phyloP scores from a whole-genome alignment of 2,797 vertebrate species.

The Hydrolagus colliei region DNA sequence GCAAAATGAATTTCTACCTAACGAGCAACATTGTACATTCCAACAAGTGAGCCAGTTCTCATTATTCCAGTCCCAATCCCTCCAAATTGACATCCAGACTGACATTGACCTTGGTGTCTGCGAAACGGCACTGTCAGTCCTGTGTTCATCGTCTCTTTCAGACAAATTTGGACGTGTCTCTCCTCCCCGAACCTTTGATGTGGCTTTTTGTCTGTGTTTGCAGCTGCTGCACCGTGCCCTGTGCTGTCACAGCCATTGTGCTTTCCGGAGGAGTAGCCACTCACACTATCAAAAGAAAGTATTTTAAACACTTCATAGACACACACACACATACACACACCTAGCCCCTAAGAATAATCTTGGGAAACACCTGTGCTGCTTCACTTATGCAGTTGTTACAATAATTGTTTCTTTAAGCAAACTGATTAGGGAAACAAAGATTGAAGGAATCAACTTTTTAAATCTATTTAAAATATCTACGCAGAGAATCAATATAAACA shows the following conservation, averaged over 20 bases:
- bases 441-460: too few species aligned
- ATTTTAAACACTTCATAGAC: slow-evolving; percentile 27
- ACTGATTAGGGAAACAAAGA: not conserved
- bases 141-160: not conserved
- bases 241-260: slow-evolving; percentile 37
- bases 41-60: too few species aligned
- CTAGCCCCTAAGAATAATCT: not conserved
- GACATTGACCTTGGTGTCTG: not conserved
- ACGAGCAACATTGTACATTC: too few species aligned
- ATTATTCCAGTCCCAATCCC: not conserved
- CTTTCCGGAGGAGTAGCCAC: slow-evolving; percentile 33
- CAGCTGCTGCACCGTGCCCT: slow-evolving; percentile 7
- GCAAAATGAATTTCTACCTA: too few species aligned
- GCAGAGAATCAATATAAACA: too few species aligned
- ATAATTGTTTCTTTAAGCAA: slow-evolving; percentile 18
- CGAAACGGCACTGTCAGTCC: not conserved
- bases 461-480: too few species aligned
- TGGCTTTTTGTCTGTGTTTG: slow-evolving; percentile 25
- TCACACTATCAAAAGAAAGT: slow-evolving; percentile 31
- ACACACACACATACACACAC: too few species aligned
- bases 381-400: slow-evolving; percentile 7
- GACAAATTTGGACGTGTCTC: slow-evolving; percentile 36
- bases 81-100: slow-evolving; percentile 1
- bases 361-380: not conserved
- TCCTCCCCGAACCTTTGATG: slow-evolving; percentile 44